Base-by-base conservation (phyloP, 1,140 invertebrate species). In the Anastatus disparis region DNA sequence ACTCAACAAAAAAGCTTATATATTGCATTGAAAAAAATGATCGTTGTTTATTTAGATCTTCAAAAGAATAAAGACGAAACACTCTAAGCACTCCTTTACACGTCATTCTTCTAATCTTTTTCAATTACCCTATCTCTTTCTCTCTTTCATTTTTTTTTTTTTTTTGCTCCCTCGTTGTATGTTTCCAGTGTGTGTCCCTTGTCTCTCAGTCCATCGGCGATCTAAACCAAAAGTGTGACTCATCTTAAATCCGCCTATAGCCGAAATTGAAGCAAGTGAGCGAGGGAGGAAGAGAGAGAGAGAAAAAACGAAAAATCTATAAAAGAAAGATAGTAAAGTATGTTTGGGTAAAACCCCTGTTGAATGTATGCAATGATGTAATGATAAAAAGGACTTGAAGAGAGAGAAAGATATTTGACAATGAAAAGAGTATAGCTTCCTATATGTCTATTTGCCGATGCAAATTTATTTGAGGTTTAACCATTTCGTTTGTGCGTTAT, bases 381-480 rank as follows among this genome's bases (percentile, higher is more conserved):
- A 8, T 12, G 22, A 8, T 9, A 24, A 50, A 20, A 12, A 24
- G 22, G 12, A 26, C n/a, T 17, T 12, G 12, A 2, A n/a, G n/a
- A n/a, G n/a, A n/a, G n/a, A n/a, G n/a, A n/a, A n/a, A n/a, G n/a
- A n/a, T n/a, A n/a, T n/a, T n/a, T n/a, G n/a, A n/a, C n/a, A n/a
- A n/a, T n/a, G n/a, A n/a, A n/a, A n/a, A n/a, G n/a, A n/a, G n/a
- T n/a, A n/a, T n/a, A n/a, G n/a, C n/a, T n/a, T n/a, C n/a, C n/a
- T n/a, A n/a, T n/a, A n/a, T n/a, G n/a, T n/a, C 2, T 27, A 29
- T 53, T 31, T 56, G 53, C 40, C 38, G 52, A 66, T 56, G 38
- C 17, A 55, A 66, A 31, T 66, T 62, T 15, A 31, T 46, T 31
- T 7, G 44, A 31, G n/a, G 12, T 13, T 15, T 22, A 26, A 24